phyloP scores from a whole-genome alignment of 2,797 vertebrate species.

The Pseudopleuronectes americanus region DNA sequence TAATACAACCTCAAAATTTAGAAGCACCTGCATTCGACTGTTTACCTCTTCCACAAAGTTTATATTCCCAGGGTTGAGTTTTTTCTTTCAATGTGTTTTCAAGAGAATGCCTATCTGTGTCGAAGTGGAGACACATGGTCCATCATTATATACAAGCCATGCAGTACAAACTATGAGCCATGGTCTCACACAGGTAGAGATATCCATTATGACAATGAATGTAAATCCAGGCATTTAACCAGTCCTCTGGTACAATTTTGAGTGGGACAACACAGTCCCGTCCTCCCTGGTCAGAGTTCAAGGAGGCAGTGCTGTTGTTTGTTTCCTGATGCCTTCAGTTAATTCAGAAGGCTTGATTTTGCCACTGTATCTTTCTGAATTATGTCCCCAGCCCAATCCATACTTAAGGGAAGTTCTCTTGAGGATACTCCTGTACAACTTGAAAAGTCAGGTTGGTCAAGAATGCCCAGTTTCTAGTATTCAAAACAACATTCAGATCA shows the following conservation, averaged over 20 bases:
- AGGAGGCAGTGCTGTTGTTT: conserved; percentile 13
- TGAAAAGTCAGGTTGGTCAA: conserved; percentile 9
- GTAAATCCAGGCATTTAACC: conserved; percentile 25
- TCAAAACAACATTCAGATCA: conserved; percentile 10
- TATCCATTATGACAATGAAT: not conserved
- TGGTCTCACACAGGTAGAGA: conserved; percentile 20
- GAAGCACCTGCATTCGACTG: too few relatives aligned
- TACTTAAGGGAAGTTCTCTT: too few relatives aligned
- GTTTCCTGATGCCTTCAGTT: not conserved
- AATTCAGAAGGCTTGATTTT: fast-evolving
- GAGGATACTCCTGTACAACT: not conserved
- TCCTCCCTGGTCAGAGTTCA: not conserved
- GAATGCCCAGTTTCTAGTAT: not conserved
- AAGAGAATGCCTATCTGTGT: too few relatives aligned
- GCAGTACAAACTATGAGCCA: too few relatives aligned
- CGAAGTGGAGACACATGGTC: too few relatives aligned
- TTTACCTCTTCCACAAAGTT: too few relatives aligned
- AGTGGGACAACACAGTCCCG: conserved; percentile 1
- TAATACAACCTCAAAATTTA: too few relatives aligned
- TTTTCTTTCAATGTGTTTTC: too few relatives aligned
- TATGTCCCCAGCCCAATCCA: conserved; percentile 19
- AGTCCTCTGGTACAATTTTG: not conserved
- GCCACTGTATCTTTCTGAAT: not conserved
- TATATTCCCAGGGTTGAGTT: too few relatives aligned
- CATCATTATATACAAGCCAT: too few relatives aligned